Base-by-base conservation (phyloP, 2,797 vertebrate genomes). In the Gymnocypris eckloni region DNA sequence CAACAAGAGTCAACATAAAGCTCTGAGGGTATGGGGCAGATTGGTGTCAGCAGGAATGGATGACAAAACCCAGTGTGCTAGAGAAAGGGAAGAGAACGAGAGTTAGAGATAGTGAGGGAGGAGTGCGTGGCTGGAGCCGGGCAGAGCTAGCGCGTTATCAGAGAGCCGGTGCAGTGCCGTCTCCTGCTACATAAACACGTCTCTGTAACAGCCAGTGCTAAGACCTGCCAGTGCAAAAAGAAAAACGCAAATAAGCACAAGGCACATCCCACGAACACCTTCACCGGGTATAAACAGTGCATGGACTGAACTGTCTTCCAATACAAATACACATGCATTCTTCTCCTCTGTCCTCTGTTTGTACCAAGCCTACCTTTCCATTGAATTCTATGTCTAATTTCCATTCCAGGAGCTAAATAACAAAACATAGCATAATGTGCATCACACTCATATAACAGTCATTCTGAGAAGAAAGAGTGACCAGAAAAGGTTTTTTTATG, bases 151-250 rank as follows among this genome's bases (percentile, higher is more conserved):
- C 22, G 90, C 91, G 94, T 95, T 96, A 95, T 95, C 94, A 93
- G 93, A 87, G 88, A 92, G 88, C 88, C 93, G 92, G 91, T 96
- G 93, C 92, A 92, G 94, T 89, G 66, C 89, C 93, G 92, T 87
- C 88, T 87, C 90, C 90, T 87, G 87, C 93, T 93, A 92, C 93
- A 91, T 95, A 97, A 97, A 96, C 95, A 96, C 89, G 89, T 94
- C 91, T 91, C 94, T 93, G 96, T 96, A 96, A 97, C 96, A 97
- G 95, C 90, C 95, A 88, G 95, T 96, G 94, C 96, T 94, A 93
- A 94, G 95, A 92, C 92, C 94, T 93, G 87, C 83, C 91, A 11
- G 11, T 73, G 81, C 41, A 73, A 48, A 71, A 79, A 61, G 41
- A 20, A 12, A 39, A 16, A 77, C 28, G 50, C 50, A 56, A 20